These are phyloP conservation scores for Lasioglossum figueresi DNA, from an alignment of 2,888 invertebrate species.

Conservation along the genomic window DNA sequence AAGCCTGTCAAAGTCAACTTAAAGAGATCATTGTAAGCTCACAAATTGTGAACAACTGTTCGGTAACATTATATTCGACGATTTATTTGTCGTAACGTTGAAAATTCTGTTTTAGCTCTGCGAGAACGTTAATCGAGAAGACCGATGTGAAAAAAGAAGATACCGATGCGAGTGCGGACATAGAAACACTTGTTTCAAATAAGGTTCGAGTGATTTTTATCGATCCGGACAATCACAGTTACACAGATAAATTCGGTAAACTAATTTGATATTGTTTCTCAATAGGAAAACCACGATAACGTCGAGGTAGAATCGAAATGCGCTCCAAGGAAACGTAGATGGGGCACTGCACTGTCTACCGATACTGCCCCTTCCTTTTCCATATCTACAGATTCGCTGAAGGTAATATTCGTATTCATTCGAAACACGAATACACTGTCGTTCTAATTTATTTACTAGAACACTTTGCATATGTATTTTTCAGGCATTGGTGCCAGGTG, in stretches of 20 bases:
- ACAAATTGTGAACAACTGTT: conserved; percentile 2
- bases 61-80: not conserved
- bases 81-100: not conserved
- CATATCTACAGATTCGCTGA: conserved; percentile 90
- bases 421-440: not conserved
- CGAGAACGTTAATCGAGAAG: conserved; percentile 73
- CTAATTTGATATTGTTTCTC: conserved; percentile 32
- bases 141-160: conserved; percentile 73
- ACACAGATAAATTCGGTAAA: not conserved
- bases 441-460: not conserved
- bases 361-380: conserved; percentile 88
- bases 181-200: conserved; percentile 72
- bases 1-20: conserved; percentile 82
- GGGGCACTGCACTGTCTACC: conserved; percentile 82
- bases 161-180: conserved; percentile 64
- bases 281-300: conserved; percentile 78
- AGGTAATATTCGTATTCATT: conserved; percentile 80
- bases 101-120: conserved; percentile 70
- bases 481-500: conserved; percentile 84
- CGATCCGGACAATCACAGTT: not conserved
- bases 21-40: conserved; percentile 82
- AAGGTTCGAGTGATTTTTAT: conserved; percentile 70
- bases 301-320: conserved; percentile 76
- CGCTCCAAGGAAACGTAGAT: conserved; percentile 83
- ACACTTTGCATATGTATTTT: not conserved